Conservation (phyloP, 2,113 vertebrate genomes). For the Orycteropus afer region DNA sequence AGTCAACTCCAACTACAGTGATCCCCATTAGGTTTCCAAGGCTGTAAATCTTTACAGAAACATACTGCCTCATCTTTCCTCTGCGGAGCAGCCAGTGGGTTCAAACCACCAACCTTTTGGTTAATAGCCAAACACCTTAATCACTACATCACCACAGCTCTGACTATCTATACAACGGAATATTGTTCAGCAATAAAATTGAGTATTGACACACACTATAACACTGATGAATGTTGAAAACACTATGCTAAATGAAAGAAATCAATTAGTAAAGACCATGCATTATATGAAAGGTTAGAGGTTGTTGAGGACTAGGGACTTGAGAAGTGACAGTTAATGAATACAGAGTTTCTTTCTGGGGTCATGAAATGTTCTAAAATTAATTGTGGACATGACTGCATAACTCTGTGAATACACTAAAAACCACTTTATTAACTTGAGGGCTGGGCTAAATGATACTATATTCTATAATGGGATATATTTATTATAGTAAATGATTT, state of each 20-base stretch:
- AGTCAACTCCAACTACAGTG: no score
- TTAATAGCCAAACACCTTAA: no score
- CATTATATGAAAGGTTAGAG: not conserved
- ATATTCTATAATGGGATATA: not conserved
- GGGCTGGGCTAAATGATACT: not conserved
- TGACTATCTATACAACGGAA: not conserved
- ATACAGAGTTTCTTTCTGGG: not conserved
- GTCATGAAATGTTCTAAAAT: constrained; percentile 34
- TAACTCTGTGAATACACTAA: not conserved
- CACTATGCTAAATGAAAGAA: constrained; percentile 17
- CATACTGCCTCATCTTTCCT: no score
- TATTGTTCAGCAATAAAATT: not conserved
- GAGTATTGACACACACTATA: not conserved
- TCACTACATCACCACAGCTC: no score
- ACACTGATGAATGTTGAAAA: not conserved
- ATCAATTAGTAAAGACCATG: not conserved
- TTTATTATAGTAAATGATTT: not conserved
- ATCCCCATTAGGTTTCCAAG: no score
- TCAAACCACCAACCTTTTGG: no score
- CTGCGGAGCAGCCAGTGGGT: no score
- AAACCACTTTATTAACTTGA: constrained; percentile 28
- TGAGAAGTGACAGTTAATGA: not conserved
- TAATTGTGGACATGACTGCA: not conserved
- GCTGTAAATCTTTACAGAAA: no score
- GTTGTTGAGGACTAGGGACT: not conserved